Base-by-base conservation (phyloP, 2,888 invertebrate genomes). In the Rutpela maculata region DNA sequence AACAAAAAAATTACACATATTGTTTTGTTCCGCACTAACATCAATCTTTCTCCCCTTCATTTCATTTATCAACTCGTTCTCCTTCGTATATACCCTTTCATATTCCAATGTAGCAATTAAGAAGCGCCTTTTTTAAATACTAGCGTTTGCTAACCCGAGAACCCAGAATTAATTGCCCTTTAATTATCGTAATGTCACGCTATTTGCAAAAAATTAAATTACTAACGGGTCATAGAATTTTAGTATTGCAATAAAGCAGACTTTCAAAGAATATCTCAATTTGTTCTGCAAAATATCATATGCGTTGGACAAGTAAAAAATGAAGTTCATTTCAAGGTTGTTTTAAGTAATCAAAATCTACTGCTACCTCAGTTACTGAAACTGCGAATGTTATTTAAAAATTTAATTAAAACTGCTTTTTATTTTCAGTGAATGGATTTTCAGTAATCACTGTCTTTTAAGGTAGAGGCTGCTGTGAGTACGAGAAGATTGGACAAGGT, bases 121-220 rank as follows among this genome's bases (percentile, higher is more conserved):
- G 63, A 31, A 63, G 63, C 63, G 31, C 63, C 63, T 63, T 31
- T 63, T 62, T 63, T 63, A 63, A 63, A 63, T 63, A 63, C 26
- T 63, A n/a, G 63, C 35, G 11, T 35, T 31, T 35, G 35, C 31
- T 63, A 63, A 63, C 50, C n/a, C 50, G 50, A 50, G 22, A 60
- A 60, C 50, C 12, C 55, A 50, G 63, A 63, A 63, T 63, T 50
- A 50, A 67, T 50, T 67, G 50, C 67, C 67, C 15, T 50, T 67
- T 67, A 55, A 67, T 67, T 50, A 67, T 66, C 38, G 10, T 50
- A 67, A 67, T 55, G 67, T 63, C 11, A 63, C 17, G 35, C 26
- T 31, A 17, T 63, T 63, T 63, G 63, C 17, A 31, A 26, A 63
- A 17, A 31, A 63, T 50, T 50, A 50, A 50, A 50, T 50, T 50